phyloP scores from a whole-genome alignment of 2,113 vertebrate species.

The Neodon shergylaensis region DNA sequence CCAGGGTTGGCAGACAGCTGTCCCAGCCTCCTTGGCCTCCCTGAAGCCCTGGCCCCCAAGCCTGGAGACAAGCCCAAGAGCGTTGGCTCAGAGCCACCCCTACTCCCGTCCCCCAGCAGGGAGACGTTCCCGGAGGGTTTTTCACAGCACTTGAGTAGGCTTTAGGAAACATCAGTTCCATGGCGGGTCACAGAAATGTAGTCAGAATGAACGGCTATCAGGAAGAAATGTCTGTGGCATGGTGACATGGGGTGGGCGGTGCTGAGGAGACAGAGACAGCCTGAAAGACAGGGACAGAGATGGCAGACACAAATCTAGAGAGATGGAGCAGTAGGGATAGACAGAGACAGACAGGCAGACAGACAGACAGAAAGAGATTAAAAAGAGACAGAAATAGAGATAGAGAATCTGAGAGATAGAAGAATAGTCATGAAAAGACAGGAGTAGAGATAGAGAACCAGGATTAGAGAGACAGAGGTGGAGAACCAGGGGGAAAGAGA shows the following conservation, averaged over 20 bases:
- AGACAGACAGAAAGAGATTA: background rate
- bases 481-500: background rate
- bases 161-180: background rate
- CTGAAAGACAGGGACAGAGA: background rate
- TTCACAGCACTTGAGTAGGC: background rate
- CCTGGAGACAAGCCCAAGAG: background rate
- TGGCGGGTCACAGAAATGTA: background rate
- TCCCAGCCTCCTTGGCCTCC: background rate
- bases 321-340: background rate
- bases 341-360: background rate
- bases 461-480: background rate
- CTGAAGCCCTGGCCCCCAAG: background rate
- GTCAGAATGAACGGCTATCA: background rate
- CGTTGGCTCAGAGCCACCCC: background rate
- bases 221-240: rapidly evolving
- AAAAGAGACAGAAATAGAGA: background rate
- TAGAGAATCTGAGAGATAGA: background rate
- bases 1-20: background rate
- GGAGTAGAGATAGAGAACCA: background rate
- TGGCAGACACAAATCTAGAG: background rate
- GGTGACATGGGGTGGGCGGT: rapidly evolving
- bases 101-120: too few relatives aligned
- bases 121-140: background rate
- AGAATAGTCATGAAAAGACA: too few relatives aligned
- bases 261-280: too few relatives aligned